Conservation (phyloP, 92 coral and sea anemone genomes). For the Porites lobata region DNA sequence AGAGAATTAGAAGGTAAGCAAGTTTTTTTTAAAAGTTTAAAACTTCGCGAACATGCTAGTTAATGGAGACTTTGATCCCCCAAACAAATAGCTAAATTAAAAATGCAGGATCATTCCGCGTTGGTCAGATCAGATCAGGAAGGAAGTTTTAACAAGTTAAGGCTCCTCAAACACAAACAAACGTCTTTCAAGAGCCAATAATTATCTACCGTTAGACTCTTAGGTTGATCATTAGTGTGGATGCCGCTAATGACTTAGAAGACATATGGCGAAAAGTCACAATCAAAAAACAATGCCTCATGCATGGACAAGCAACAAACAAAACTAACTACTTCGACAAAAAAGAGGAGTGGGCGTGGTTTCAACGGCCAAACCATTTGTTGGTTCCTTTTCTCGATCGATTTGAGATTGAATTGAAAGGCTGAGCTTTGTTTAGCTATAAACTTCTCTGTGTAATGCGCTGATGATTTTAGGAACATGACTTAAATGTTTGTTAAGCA, state of each 20-base stretch:
- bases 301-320: neutral
- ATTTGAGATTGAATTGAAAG: too few relatives aligned
- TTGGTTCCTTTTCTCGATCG: neutral
- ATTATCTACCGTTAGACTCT: slow-evolving; percentile 28
- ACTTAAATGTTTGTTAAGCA: neutral
- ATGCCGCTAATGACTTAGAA: slow-evolving; percentile 27
- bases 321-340: neutral
- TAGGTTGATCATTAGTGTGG: neutral
- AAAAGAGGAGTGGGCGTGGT: slow-evolving; percentile 8
- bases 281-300: neutral
- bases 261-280: neutral
- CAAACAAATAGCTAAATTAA: slow-evolving; percentile 11
- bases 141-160: slow-evolving; percentile 31
- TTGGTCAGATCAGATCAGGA: slow-evolving; percentile 39
- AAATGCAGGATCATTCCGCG: slow-evolving; percentile 24
- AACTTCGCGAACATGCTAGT: too few relatives aligned
- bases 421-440: neutral
- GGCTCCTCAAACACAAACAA: slow-evolving; percentile 27
- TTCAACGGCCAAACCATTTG: neutral
- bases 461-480: neutral
- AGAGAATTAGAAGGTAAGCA: too few relatives aligned
- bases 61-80: slow-evolving; percentile 4
- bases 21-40: too few relatives aligned
- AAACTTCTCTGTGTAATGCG: neutral
- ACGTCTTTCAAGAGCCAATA: neutral